Evolutionary conservation across 2,797 vertebrate genomes (phyloP), one percentile per base, ranked within the genome.

Genomic region (Aulostomus chinensis): DNA sequence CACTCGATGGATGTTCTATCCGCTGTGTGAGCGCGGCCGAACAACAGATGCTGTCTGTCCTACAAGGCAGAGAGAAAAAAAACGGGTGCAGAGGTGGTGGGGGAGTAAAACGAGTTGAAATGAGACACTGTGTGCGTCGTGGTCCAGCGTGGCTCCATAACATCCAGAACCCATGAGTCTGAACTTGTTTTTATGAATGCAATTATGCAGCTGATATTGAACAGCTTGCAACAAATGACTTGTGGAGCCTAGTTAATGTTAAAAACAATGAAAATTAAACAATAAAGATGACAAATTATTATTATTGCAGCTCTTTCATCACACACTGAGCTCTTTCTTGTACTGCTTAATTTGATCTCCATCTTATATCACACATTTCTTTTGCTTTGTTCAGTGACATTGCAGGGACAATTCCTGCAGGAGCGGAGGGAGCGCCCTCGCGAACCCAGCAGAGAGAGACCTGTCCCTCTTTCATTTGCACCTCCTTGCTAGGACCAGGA

Each of bases 381-480:
- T 46, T 14, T 41, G 10, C 34, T 48, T 10, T 45, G 2, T 36
- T 45, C 10, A 7, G 16, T 28, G 31, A 63, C 34, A 46, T 35
- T 58, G 38, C 33, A 32, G 26, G 22, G 33, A 47, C 34, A 22
- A 57, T 52, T 64, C 16, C 31, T 33, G 29, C 10, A 13, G 37
- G 60, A 43, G 48, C 52, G 11, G 41, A 62, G 9, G 24, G 36
- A 12, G 21, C 48, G 65, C 40, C 64, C 61, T 66, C 46, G 38
- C 17, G 50, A 26, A 43, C 47, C 52, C 32, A 33, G 45, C 25
- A 18, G 26, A 49, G 35, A 38, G 36, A 70, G 61, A 73, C 71
- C 67, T 31, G 53, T 69, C 72, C 51, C 32, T 36, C 53, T 90
- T 89, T 86, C 80, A 91, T 92, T 91, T 86, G 80, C 88, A 86